Conservation (phyloP, 2,113 vertebrate genomes). For the Pardalotus punctatus region DNA sequence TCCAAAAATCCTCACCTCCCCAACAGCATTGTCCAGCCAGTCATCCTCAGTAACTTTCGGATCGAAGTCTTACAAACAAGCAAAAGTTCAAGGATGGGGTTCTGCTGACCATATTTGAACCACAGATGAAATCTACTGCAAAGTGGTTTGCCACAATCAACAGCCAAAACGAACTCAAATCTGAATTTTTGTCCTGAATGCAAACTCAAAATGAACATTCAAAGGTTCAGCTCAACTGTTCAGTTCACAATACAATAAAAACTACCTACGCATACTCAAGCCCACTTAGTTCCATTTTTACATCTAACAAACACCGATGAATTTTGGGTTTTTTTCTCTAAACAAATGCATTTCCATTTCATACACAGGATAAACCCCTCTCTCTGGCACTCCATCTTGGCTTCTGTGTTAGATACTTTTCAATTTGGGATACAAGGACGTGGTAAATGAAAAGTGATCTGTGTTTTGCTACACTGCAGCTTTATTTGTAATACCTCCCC, state of each 20-base stretch:
- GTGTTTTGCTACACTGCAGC: background rate
- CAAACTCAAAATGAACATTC: background rate
- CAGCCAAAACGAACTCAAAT: background rate
- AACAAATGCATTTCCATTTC: background rate
- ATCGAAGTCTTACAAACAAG: background rate
- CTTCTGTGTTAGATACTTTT: background rate
- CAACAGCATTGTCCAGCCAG: background rate
- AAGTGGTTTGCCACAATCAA: background rate
- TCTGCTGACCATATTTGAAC: background rate
- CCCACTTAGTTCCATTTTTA: background rate
- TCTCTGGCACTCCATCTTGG: background rate
- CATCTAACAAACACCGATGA: background rate
- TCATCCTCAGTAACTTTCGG: background rate
- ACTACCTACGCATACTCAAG: background rate
- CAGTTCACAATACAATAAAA: background rate
- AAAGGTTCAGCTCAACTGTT: background rate
- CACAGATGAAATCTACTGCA: background rate
- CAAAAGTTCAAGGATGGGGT: background rate
- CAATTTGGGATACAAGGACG: background rate
- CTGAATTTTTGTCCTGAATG: background rate
- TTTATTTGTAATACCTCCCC: background rate
- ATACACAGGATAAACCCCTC: background rate
- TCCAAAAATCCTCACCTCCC: background rate
- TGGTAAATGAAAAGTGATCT: background rate
- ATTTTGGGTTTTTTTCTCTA: accelerated